Evolutionary conservation across 2,797 vertebrate genomes (phyloP), one percentile per base, ranked within the genome.

Genomic region (Paguma larvata): DNA sequence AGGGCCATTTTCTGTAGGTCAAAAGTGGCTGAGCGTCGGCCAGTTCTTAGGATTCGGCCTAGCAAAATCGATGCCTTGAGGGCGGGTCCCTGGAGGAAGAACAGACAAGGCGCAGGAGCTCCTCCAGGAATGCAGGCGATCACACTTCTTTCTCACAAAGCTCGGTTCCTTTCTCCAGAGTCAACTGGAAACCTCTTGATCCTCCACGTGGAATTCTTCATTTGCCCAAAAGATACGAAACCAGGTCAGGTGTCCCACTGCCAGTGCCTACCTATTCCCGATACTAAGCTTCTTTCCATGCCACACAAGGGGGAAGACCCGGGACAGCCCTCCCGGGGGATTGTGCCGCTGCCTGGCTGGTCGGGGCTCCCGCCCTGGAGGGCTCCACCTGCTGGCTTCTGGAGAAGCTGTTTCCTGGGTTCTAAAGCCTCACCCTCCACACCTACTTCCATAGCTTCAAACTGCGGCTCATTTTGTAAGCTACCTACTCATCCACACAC

Each of bases 371-470:
- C 41, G 34, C 10, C 92, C 77, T 21, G 32, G 21, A 93, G 88
- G 44, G 93, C 94, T 91, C 94, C 93, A 91, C 89, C 93, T 95
- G 89, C 96, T 97, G 93, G 92, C 87, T 85, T 65, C 59, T 27
- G 25, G 32, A 65, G n/a, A 7, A 92, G 75, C 75, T 87, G 46
- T 84, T 85, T 80, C 79, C 92, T 91, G 75, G 46, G 27, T 38
- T 83, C 87, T 78, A 70, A 83, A 89, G 77, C n/a, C 34, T 75
- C 68, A 65, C 27, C 27, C 91, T 48, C 34, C 23, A 25, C 19
- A 86, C 30, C 56, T 62, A n/a, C 80, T 78, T 87, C 44, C 56
- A 75, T 70, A 79, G 53, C 34, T 30, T 86, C 13, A 87, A 67
- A 53, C 27, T 6, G 38, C 34, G 67, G 53, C 83, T 70, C 63